phyloP scores from a whole-genome alignment of 2,113 vertebrate species.

The Melanocharis versteri region DNA sequence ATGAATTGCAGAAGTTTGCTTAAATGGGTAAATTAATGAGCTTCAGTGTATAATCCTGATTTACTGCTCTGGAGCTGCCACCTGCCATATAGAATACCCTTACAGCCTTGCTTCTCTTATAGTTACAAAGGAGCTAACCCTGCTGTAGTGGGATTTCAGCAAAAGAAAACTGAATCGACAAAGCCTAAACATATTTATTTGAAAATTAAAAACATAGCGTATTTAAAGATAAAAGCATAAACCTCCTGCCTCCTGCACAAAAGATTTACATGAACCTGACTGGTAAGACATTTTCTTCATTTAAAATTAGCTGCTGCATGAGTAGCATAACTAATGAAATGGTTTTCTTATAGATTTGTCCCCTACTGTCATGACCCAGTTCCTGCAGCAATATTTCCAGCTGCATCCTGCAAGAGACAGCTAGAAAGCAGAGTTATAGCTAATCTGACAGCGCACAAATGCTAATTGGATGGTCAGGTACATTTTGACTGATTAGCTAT shows the following conservation, averaged over 20 bases:
- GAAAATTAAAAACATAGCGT: background rate
- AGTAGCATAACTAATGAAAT: constrained; percentile 5
- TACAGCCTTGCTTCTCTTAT: background rate
- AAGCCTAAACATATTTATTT: background rate
- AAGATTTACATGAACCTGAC: background rate
- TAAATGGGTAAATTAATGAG: background rate
- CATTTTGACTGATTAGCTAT: background rate
- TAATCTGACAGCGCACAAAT: background rate
- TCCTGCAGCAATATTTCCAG: constrained; percentile 13
- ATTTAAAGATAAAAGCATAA: background rate
- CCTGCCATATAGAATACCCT: background rate
- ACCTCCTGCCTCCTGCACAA: background rate
- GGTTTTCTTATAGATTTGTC: constrained; percentile 2
- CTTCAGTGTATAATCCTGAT: background rate
- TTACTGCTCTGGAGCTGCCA: background rate
- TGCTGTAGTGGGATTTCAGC: background rate
- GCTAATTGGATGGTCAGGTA: background rate
- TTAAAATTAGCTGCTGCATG: background rate
- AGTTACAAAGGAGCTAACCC: background rate
- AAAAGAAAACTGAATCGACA: background rate
- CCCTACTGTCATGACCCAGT: background rate
- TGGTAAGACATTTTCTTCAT: background rate
- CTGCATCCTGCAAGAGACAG: background rate
- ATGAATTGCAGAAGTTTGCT: background rate
- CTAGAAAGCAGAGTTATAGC: background rate